These are phyloP conservation scores for Psilopogon haemacephalus DNA, from an alignment of 2,113 vertebrate genomes.

Conservation along the genomic window DNA sequence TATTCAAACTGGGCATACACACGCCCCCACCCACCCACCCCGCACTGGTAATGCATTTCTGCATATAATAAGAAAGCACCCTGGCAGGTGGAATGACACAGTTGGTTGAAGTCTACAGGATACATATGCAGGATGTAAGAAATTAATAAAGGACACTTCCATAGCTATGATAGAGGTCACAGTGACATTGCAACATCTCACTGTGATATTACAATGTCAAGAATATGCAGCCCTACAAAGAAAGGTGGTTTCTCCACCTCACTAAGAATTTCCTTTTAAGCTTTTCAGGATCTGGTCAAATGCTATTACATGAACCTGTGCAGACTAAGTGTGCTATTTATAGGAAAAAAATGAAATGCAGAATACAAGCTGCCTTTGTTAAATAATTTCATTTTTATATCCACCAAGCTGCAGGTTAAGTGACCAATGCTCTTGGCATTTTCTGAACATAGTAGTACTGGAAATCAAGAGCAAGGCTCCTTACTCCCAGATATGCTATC, in stretches of 20 bases:
- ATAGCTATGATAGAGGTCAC: background rate
- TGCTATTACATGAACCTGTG: background rate
- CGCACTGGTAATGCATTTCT: background rate
- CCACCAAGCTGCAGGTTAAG: background rate
- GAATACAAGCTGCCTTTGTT: background rate
- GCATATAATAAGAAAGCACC: background rate
- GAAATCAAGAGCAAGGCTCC: background rate
- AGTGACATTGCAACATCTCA: background rate
- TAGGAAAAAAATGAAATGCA: background rate
- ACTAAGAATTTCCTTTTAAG: background rate
- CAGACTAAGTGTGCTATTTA: background rate
- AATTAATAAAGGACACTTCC: background rate
- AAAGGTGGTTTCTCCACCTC: background rate
- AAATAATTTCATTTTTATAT: background rate
- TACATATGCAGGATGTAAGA: background rate
- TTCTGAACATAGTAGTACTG: background rate
- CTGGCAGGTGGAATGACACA: background rate
- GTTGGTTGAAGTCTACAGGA: background rate
- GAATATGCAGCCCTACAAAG: background rate
- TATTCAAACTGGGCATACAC: background rate
- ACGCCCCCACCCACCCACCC: too few relatives aligned
- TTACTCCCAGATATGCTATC: background rate
- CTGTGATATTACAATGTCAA: background rate
- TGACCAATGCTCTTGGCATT: accelerated
- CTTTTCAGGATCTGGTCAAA: background rate